Evolutionary conservation across 2,113 vertebrate species (phyloP), one percentile per base, ranked within the genome.

Genomic region (Prolemur simus): DNA sequence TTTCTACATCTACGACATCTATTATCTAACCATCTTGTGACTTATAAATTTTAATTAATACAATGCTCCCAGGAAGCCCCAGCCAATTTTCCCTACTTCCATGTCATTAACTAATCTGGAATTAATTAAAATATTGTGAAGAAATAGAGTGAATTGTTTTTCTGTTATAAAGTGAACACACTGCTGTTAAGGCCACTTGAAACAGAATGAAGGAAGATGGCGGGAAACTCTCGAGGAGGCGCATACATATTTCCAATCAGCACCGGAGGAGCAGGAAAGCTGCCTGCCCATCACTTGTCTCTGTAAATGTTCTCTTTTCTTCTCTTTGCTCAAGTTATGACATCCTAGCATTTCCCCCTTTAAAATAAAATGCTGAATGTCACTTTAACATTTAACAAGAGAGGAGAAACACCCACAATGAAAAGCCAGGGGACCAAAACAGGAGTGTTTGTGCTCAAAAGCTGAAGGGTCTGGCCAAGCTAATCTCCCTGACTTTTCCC

Each of bases 301-400:
- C 63, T 73, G 47, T 27, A n/a, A 71, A 73, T 63, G 27, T 78
- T 82, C 58, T 68, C 20, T 54, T 47, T 45, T 42, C 66, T 80
- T 86, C 54, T 68, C 25, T 60, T 49, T 45, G 49, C 66, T 95
- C 89, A 80, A 78, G 39, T 56, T 64, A 17, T 39, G 58, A 39
- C 15, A 76, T 71, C 86, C 83, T 58, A 83, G 39, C 49, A n/a
- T 13, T 18, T 39, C 27, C 91, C 23, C 34, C n/a, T 87, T 85
- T 63, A n/a, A 77, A 91, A 45, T 3, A 32, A 87, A 52, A 66
- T 69, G 81, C 49, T 76, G 69, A 54, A 77, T 93, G 64, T 89
- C 95, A 85, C 69, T 84, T 96, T 54, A 58, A 37, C n/a, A n/a
- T 71, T 91, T 95, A 93, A 81, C 37, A 15, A 84, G 47, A 73